phyloP scores from a whole-genome alignment of 1,140 invertebrate genomes.

The Saccostrea glomerata region DNA sequence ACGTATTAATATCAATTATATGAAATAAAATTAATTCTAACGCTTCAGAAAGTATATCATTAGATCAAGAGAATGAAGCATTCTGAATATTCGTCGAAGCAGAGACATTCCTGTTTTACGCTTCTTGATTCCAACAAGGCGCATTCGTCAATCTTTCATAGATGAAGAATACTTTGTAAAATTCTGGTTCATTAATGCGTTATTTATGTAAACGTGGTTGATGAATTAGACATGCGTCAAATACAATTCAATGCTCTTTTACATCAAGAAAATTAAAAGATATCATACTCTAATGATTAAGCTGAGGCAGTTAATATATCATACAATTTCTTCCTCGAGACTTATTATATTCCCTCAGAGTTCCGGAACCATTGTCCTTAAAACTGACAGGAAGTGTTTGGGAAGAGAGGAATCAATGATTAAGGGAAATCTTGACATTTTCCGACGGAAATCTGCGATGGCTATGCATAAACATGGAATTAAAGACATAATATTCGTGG shows the following conservation, averaged over 20 bases:
- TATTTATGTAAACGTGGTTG: conserved; percentile 30
- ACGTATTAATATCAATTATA: conserved; percentile 31
- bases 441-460: conserved; percentile 20
- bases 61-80: conserved; percentile 5
- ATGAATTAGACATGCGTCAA: conserved; percentile 26
- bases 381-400: conserved; percentile 14
- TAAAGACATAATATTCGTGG: conserved; percentile 23
- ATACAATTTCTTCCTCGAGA: conserved; percentile 14
- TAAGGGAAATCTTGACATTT: neutral
- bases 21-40: conserved; percentile 31
- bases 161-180: neutral
- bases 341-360: conserved; percentile 24
- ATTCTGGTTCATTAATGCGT: conserved; percentile 32
- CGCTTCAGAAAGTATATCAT: neutral
- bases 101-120: neutral
- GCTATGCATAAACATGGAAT: conserved; percentile 34
- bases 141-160: conserved; percentile 21
- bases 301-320: conserved; percentile 23
- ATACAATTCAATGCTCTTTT: conserved; percentile 17
- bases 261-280: conserved; percentile 38
- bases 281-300: conserved; percentile 33
- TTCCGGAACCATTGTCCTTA: conserved; percentile 17
- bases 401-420: conserved; percentile 21
- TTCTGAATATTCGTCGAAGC: conserved; percentile 7
- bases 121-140: neutral